phyloP scores from a whole-genome alignment of 2,797 vertebrate species.

The Melopsittacus undulatus region DNA sequence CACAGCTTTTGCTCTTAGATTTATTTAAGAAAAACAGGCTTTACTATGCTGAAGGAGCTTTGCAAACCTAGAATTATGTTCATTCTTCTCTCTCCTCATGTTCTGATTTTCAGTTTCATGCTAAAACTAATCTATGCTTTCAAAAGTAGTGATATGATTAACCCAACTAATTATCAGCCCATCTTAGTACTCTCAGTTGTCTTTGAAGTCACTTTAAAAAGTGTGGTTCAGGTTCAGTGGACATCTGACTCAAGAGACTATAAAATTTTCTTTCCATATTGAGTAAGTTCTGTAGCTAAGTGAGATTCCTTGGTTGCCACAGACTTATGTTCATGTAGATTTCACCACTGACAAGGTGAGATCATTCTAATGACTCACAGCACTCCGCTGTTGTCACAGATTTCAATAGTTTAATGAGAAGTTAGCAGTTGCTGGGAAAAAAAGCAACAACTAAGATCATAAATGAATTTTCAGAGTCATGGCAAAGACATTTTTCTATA shows the following conservation, averaged over 20 bases:
- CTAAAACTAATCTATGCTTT: not conserved
- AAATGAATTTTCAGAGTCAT: not conserved
- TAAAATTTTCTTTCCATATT: not conserved
- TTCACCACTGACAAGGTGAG: slow-evolving; percentile 6
- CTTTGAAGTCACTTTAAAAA: slow-evolving; percentile 16
- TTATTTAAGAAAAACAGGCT: not conserved
- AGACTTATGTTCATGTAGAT: not conserved
- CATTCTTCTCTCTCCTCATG: not conserved
- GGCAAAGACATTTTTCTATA: not conserved
- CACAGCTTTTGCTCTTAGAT: not conserved
- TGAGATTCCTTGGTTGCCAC: not conserved
- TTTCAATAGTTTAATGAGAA: not conserved
- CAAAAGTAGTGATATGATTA: not conserved
- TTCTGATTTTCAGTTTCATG: not conserved
- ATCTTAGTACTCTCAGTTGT: not conserved
- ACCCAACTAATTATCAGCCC: not conserved
- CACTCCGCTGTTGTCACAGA: not conserved
- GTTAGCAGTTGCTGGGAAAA: not conserved
- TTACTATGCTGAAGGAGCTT: not conserved
- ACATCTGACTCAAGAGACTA: not conserved
- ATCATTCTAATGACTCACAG: not conserved
- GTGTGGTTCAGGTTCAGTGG: not conserved
- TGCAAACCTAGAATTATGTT: not conserved
- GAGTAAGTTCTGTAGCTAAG: not conserved
- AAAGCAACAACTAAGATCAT: not conserved